A percentile compares a stretch with the other conserved stretches of the same genome.
phyloP scores from a whole-genome alignment of 1,140 invertebrate genomes.

The Euwallacea similis region DNA sequence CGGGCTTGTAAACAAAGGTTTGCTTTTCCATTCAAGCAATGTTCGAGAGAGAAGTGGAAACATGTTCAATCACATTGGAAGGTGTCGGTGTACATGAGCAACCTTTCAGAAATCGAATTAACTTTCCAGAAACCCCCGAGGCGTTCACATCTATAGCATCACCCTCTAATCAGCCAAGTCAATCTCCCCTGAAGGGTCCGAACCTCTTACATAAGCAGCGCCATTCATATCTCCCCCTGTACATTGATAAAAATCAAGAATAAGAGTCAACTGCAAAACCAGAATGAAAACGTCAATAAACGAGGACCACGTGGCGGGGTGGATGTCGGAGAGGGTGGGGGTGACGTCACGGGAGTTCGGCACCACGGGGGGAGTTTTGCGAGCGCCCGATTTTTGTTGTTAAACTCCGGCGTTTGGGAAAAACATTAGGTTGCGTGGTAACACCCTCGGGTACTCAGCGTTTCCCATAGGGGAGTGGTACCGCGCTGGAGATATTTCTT shows the following conservation, averaged over 20 bases:
- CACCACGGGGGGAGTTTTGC: no score
- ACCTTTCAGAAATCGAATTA: no score
- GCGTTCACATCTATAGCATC: no score
- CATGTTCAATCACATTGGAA: no score
- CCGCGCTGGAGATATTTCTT: background rate
- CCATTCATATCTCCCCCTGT: background rate
- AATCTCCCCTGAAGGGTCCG: no score
- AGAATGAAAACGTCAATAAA: constrained; percentile 7
- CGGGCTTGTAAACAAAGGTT: background rate
- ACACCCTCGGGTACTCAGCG: no score
- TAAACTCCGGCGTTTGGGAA: background rate
- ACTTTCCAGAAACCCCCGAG: no score
- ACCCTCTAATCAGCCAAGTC: no score
- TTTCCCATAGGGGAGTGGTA: background rate
- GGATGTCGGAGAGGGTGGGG: background rate
- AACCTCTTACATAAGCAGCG: background rate
- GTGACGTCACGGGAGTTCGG: background rate
- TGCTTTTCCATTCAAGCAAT: no score
- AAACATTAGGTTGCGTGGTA: no score
- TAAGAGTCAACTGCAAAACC: background rate
- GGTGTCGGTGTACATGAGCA: no score
- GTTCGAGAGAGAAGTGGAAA: no score
- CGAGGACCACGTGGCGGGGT: background rate
- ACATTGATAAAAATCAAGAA: constrained; percentile 7
- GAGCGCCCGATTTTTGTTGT: background rate